phyloP scores from a whole-genome alignment of 2,797 vertebrate species.

The Streptopelia turtur region DNA sequence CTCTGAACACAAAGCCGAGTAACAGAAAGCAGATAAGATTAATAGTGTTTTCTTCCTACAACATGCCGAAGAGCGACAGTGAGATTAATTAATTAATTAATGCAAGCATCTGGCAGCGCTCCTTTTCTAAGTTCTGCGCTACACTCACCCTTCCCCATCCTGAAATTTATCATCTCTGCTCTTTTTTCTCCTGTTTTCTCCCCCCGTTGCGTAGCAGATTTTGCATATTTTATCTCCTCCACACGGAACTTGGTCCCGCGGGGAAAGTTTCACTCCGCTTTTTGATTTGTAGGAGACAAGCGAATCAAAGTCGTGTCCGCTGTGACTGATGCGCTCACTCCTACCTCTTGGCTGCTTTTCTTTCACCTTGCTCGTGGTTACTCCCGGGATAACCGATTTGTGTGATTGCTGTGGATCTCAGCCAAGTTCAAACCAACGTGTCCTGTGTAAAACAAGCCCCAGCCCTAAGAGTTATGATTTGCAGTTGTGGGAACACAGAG shows the following conservation, averaged over 20 bases:
- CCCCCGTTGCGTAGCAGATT: fast-evolving
- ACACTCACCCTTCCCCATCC: not conserved
- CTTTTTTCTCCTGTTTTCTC: not conserved
- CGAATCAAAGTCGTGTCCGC: fast-evolving
- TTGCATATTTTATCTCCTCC: slow-evolving; percentile 10
- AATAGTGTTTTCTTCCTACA: slow-evolving; percentile 70
- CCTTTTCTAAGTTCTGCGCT: not conserved
- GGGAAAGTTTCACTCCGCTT: not conserved
- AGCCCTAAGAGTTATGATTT: not conserved
- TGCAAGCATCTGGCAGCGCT: slow-evolving; percentile 48
- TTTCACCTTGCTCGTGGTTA: slow-evolving; percentile 14
- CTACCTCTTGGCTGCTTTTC: not conserved
- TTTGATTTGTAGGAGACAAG: not conserved
- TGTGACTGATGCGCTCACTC: slow-evolving; percentile 12
- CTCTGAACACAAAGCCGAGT: slow-evolving; percentile 59
- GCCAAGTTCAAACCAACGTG: not conserved
- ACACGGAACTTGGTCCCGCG: not conserved
- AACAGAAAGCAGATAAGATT: slow-evolving; percentile 79
- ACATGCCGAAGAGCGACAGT: slow-evolving; percentile 64
- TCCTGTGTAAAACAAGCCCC: not conserved
- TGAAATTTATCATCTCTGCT: not conserved
- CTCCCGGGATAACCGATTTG: not conserved
- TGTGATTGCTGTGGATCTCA: not conserved
- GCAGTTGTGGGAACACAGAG: not conserved
- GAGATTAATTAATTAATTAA: slow-evolving; percentile 72